These are phyloP conservation scores for Lophochroa leadbeateri DNA, from an alignment of 2,113 vertebrate species.

Conservation along the genomic window DNA sequence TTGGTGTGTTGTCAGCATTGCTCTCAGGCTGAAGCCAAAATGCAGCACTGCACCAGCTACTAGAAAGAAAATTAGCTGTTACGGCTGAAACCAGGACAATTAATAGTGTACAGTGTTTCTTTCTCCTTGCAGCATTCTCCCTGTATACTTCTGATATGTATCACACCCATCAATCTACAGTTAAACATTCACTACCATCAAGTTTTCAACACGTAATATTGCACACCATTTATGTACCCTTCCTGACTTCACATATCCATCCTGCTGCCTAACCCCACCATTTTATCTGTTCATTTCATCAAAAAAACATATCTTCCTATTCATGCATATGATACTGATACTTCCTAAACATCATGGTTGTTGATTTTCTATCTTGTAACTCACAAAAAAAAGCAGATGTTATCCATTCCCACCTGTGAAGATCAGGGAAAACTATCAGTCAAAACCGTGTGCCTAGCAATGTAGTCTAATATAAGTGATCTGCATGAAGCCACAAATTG, in stretches of 20 bases:
- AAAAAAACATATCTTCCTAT: background rate
- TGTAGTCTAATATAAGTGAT: background rate
- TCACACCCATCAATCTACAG: background rate
- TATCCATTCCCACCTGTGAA: background rate
- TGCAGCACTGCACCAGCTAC: background rate
- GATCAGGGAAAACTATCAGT: background rate
- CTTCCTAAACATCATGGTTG: background rate
- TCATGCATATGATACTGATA: background rate
- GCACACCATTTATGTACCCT: background rate
- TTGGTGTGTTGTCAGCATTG: background rate
- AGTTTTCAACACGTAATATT: background rate
- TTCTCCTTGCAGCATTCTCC: background rate
- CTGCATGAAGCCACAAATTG: background rate
- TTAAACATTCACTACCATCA: background rate
- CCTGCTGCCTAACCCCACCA: background rate
- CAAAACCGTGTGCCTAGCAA: background rate
- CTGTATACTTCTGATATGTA: background rate
- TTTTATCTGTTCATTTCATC: background rate
- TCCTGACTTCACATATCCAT: background rate
- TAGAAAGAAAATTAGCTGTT: background rate
- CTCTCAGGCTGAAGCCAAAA: background rate
- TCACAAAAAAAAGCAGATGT: background rate
- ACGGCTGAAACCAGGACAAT: background rate
- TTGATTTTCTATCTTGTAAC: background rate
- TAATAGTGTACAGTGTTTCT: background rate